Evolutionary conservation across 2,113 vertebrate genomes (phyloP), one percentile per base, ranked within the genome.

Genomic region (Chunga burmeisteri): DNA sequence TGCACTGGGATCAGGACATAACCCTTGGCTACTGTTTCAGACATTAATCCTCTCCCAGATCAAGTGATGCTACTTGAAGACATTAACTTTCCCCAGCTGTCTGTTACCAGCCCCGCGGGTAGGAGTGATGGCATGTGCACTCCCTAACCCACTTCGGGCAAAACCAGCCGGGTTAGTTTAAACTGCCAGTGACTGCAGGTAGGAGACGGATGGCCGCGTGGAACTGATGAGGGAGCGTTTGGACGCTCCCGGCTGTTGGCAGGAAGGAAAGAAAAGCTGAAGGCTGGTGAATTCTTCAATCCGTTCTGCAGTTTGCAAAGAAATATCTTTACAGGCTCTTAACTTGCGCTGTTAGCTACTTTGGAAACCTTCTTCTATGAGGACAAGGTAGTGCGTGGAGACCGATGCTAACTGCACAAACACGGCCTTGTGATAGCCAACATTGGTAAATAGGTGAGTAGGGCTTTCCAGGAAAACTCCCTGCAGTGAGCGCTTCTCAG

Each of bases 11-110:
- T 70, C 84, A 36, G 71, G 84, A 55, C 93, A 85, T 94, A 89
- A 96, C 94, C 95, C 87, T 88, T 87, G 85, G 96, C 96, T 95
- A 92, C 90, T 66, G 66, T 56, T 96, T 85, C 58, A 82, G 78
- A 79, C 70, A 62, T 95, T 96, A 80, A 96, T 97, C 91, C 73
- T 95, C 94, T 95, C 68, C 44, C 53, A 93, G 87, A 91, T 93
- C 81, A 90, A 97, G 81, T 77, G 94, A 82, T 82, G 96, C 74
- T 82, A 19, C 78, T 86, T n/a, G 66, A 68, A 91, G 94, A 90
- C 96, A 93, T 87, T 96, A 47, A 82, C 87, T 96, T 88, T 82
- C 61, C 79, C 84, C 71, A 53, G 89, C 81, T 95, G 84, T 83
- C 81, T 65, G 1, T 93, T 91, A 40, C 17, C 72, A 49, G n/a